These are phyloP conservation scores for Trypoxylus dichotomus DNA, from an alignment of 1,140 invertebrate genomes.

Conservation along the genomic window DNA sequence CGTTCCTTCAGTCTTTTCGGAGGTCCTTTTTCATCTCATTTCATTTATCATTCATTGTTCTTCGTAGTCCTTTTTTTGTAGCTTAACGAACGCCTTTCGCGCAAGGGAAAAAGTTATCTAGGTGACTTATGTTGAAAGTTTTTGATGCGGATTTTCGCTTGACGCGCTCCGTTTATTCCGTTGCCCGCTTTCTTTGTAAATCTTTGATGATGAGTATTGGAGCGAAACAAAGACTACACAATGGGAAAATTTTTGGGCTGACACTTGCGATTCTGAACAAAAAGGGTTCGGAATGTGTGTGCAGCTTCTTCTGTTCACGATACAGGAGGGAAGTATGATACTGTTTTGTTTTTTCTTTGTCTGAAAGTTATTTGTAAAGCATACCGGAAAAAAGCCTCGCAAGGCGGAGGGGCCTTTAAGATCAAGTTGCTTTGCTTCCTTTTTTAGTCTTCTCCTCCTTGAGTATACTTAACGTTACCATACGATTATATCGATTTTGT, in stretches of 20 bases:
- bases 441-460: neutral
- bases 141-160: neutral
- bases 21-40: neutral
- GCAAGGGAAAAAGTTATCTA: neutral
- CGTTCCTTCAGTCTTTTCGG: neutral
- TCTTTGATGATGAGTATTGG: neutral
- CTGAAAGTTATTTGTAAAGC: neutral
- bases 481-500: no score
- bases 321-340: neutral
- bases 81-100: neutral
- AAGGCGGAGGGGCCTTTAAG: neutral
- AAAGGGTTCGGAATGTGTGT: neutral
- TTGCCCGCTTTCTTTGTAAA: neutral
- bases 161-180: neutral
- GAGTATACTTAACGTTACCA: no score
- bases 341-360: neutral
- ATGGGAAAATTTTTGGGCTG: neutral
- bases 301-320: neutral
- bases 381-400: neutral
- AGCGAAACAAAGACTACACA: neutral
- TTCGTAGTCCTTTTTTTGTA: neutral
- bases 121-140: neutral
- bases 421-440: neutral
- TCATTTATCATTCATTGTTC: neutral
- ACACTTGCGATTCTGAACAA: neutral